phyloP scores from a whole-genome alignment of 2,797 vertebrate genomes.

The Gallirallus australis region DNA sequence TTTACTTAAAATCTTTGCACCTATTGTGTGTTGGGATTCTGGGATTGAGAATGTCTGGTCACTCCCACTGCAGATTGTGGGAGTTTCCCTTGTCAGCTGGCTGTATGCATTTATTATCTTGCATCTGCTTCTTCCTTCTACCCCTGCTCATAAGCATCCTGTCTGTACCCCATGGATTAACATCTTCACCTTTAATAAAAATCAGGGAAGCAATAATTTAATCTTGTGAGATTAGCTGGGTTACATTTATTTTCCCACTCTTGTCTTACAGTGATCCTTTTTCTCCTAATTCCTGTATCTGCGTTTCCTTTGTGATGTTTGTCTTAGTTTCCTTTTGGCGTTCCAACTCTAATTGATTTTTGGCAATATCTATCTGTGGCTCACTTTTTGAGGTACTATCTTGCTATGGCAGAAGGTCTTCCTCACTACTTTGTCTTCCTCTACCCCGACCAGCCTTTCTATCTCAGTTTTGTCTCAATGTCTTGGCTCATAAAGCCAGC shows the following conservation, averaged over 20 bases:
- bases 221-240: neutral
- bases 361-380: neutral
- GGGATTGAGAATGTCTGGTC: neutral
- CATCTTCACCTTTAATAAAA: neutral
- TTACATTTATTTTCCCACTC: neutral
- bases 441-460: neutral
- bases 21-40: accelerated
- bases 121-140: neutral
- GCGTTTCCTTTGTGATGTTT: neutral
- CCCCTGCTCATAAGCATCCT: neutral
- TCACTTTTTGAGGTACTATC: neutral
- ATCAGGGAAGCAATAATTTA: neutral
- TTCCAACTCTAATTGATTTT: neutral
- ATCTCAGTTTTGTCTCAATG: neutral
- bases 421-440: neutral
- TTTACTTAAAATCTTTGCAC: neutral
- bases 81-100: neutral
- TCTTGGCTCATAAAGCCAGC: neutral
- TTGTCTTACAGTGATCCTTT: neutral
- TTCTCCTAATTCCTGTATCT: neutral
- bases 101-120: neutral
- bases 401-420: neutral
- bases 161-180: neutral
- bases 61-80: accelerated
- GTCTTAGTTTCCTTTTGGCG: neutral